Conservation (phyloP, 2,797 vertebrate genomes). For the Coluber constrictor region DNA sequence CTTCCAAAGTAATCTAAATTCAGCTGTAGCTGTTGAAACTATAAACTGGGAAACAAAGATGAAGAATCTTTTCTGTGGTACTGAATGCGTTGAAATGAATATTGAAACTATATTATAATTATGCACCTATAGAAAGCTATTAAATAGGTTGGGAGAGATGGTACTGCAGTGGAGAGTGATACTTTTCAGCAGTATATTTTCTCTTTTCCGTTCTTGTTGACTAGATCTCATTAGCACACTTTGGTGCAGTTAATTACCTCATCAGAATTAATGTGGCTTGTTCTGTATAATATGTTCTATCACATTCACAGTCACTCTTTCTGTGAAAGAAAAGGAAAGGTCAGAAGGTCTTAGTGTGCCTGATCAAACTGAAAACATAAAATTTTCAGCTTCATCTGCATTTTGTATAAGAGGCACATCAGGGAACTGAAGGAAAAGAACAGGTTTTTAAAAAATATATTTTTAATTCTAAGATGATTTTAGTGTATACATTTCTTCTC, state of each 20-base stretch:
- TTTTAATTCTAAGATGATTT: not conserved
- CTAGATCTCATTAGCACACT: constrained; percentile 14
- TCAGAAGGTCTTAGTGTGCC: constrained; percentile 18
- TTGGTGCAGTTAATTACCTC: constrained; percentile 29
- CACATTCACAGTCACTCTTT: constrained; percentile 35
- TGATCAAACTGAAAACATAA: constrained; percentile 31
- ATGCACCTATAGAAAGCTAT: not conserved
- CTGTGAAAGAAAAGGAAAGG: constrained; percentile 17
- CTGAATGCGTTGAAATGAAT: not conserved
- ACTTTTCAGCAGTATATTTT: not conserved
- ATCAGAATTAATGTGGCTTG: constrained; percentile 30
- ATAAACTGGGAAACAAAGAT: not conserved
- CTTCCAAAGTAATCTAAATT: not conserved
- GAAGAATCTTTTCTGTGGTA: not conserved
- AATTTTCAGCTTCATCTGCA: constrained; percentile 13
- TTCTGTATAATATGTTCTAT: constrained; percentile 17
- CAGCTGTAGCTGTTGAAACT: not conserved
- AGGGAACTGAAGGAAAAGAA: not conserved
- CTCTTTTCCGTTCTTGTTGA: not conserved
- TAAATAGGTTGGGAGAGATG: not conserved
- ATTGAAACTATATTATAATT: not conserved
- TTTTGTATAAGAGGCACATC: constrained; percentile 12
- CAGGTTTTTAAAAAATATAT: constrained; percentile 2
- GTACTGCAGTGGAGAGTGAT: not conserved
- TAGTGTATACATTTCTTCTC: constrained; percentile 3